Evolutionary conservation across 1,140 invertebrate species (phyloP).

Genomic region (Monochamus saltuarius): DNA sequence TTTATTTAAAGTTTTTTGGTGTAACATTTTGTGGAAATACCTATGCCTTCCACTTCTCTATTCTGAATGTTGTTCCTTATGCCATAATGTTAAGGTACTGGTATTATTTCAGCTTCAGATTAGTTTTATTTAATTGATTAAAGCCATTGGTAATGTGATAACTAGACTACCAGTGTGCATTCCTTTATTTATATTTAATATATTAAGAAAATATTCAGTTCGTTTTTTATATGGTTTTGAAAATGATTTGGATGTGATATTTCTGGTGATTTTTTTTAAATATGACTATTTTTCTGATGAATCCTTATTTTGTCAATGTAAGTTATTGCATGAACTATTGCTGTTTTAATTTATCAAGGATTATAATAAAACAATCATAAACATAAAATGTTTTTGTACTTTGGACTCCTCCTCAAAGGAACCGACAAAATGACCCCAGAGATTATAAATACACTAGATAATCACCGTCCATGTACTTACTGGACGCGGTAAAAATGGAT

Average conservation of each 20-base stretch:
- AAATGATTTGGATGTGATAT: constrained; percentile 22
- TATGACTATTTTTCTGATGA: neutral
- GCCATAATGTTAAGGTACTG: neutral
- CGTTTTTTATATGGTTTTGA: constrained; percentile 1
- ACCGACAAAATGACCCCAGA: no score
- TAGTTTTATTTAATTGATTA: constrained; percentile 9
- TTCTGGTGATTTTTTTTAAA: neutral
- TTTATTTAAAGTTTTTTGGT: no score
- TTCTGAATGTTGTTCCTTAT: constrained; percentile 3
- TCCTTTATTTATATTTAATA: neutral
- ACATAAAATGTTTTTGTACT: no score
- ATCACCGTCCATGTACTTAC: no score
- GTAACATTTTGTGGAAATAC: no score
- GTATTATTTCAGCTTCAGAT: neutral
- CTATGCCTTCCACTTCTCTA: no score
- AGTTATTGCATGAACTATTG: neutral
- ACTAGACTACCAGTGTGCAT: constrained; percentile 17
- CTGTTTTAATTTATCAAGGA: no score
- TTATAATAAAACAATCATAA: no score
- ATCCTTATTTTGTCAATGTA: neutral
- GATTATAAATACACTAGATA: no score
- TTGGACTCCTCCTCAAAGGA: no score
- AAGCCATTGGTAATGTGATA: constrained; percentile 36
- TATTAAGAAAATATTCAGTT: constrained; percentile 1
- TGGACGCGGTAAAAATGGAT: no score